Evolutionary conservation across 2,888 invertebrate genomes (phyloP), one percentile per base, ranked within the genome.

Genomic region (Lottia scabra): DNA sequence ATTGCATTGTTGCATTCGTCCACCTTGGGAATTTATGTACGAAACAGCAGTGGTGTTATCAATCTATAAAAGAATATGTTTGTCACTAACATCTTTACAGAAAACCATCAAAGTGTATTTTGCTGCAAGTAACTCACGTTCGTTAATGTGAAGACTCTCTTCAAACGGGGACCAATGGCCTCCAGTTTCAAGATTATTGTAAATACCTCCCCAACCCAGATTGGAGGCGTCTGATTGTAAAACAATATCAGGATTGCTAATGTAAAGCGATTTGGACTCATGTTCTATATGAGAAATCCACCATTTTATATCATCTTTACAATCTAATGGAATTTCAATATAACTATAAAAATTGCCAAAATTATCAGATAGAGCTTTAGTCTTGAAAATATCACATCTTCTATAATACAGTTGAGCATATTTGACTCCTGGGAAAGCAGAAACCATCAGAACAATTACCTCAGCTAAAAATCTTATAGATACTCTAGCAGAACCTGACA

Each of bases 11-110:
- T 10, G 62, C 30, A 46, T 48, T 67, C n/a, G 62, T 43, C 27
- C 73, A 70, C 69, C 70, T 70, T 30, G 70, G 15, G 48, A 56
- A 19, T 69, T 73, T 23, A 66, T 44, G 19, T 63, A 70, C 19
- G 69, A 23, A 43, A 70, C 56, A 4, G 73, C 44, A 19, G 68
- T 68, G 15, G 70, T 67, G 26, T 73, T 73, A 38, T 73, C 69
- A 15, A 46, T 26, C 26, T 62, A 16, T 5, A 70, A 5, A 26
- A 63, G 26, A 8, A 73, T 26, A 30, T 73, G 65, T 19, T 56
- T 65, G 62, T 48, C 15, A 12, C 13, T 48, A 48, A 48, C 48
- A 48, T 48, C 48, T 48, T 48, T 48, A 48, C 48, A 48, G 48
- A 48, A 48, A n/a, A 16, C 19, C 48, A 48, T 48, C 48, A 48